Evolutionary conservation across 2,888 invertebrate species (phyloP), one percentile per base, ranked within the genome.

Genomic region (Bombyx huttoni): DNA sequence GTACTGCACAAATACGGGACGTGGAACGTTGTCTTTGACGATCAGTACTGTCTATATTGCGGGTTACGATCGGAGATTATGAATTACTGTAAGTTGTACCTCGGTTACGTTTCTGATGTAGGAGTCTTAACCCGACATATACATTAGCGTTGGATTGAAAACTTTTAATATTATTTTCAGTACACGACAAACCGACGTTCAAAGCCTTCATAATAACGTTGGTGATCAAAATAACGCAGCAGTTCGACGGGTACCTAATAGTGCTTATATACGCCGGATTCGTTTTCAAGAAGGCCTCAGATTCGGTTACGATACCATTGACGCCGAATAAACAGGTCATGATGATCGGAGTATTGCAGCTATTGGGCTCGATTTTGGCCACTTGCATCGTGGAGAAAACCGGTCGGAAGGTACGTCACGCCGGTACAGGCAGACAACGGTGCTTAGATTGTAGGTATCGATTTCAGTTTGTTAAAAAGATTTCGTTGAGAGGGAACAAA

Each of bases 171-270:
- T 24, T 24, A 24, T 24, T 79, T 73, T 8, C 78, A 88, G 87
- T 75, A 13, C 64, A 74, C 51, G 87, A 88, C 70, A 71, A 62
- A 24, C 78, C 85, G 0, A 85, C 87, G 0, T 69, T 79, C 52
- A 85, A 81, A 60, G 87, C 87, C 1, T 87, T 88, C 64, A 76
- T 84, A 57, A 85, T 88, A 49, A 85, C 86, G 0, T 53, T 84
- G 7, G 74, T 87, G 7, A 81, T 88, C 51, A 87, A 87, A 60
- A 81, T 88, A 34, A 73, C 86, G 0, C 88, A 88, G 56, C 88
- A 88, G 56, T 86, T 88, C 59, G 79, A 87, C 56, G 88, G 88
- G 0, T 87, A 87, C 62, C 75, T 88, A 34, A 87, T 87, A 52
- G 83, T 87, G 3, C 73, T 88, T 13, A 85, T 88, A 51, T 88